A percentile compares a stretch with the other conserved stretches of the same genome.
These are phyloP conservation scores for Atethmia centrago DNA, from an alignment of 2,888 invertebrate genomes.

Conservation along the genomic window DNA sequence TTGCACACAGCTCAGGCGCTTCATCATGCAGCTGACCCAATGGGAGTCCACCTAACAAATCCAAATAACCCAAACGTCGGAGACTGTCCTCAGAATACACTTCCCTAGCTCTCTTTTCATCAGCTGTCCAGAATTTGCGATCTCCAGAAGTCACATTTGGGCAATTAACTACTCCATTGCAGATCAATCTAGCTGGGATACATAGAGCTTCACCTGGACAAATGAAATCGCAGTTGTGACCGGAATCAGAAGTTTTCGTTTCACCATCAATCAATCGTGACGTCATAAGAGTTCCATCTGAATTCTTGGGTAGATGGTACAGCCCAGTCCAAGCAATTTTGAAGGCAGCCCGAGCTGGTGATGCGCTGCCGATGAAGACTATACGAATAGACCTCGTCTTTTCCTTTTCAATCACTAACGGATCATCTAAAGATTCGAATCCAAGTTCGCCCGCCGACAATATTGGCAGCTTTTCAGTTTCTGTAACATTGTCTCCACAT, in stretches of 20 bases:
- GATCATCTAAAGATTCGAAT: slow-evolving; percentile 90
- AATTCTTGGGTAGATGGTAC: slow-evolving; percentile 95
- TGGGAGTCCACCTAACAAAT: slow-evolving; percentile 83
- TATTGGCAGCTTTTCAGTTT: slow-evolving; percentile 95
- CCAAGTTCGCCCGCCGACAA: slow-evolving; percentile 94
- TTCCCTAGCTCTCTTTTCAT: slow-evolving; percentile 88
- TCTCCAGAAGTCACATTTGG: slow-evolving; percentile 92
- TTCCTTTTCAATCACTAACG: slow-evolving; percentile 90
- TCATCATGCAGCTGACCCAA: slow-evolving; percentile 93
- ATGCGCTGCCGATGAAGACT: slow-evolving; percentile 94
- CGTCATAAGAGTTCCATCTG: slow-evolving; percentile 94
- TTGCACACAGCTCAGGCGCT: slow-evolving; percentile 93
- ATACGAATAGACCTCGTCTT: slow-evolving; percentile 92
- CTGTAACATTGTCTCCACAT: slow-evolving; percentile 96
- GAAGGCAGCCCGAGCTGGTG: slow-evolving; percentile 95
- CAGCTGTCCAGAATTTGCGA: slow-evolving; percentile 86
- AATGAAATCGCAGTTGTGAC: slow-evolving; percentile 94
- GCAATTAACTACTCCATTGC: slow-evolving; percentile 97
- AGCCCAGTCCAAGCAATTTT: slow-evolving; percentile 97
- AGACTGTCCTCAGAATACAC: slow-evolving; percentile 91
- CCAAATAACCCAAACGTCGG: slow-evolving; percentile 90
- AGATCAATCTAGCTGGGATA: slow-evolving; percentile 95
- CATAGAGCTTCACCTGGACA: slow-evolving; percentile 96
- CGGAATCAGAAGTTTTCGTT: slow-evolving; percentile 78
- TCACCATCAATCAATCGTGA: slow-evolving; percentile 93